Conservation (phyloP, 2,797 vertebrate species). For the Danio albolineatus region DNA sequence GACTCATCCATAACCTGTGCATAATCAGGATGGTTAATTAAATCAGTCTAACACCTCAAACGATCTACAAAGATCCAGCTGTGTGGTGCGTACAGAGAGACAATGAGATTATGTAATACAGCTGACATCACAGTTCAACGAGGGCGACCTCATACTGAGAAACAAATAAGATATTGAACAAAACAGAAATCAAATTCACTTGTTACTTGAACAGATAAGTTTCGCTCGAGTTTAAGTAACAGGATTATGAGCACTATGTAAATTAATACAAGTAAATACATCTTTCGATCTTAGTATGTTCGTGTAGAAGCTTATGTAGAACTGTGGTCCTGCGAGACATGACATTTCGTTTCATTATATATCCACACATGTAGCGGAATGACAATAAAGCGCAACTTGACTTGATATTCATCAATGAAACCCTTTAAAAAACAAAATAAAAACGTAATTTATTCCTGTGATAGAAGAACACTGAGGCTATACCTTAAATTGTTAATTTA, state of each 20-base stretch:
- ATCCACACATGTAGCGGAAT: too few relatives aligned
- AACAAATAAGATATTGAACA: not conserved
- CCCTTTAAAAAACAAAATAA: too few relatives aligned
- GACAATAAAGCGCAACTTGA: too few relatives aligned
- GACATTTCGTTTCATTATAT: too few relatives aligned
- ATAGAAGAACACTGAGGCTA: too few relatives aligned
- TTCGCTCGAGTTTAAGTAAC: not conserved
- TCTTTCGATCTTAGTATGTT: too few relatives aligned
- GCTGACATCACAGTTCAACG: slow-evolving; percentile 5
- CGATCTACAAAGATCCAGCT: slow-evolving; percentile 34
- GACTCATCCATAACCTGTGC: slow-evolving; percentile 50
- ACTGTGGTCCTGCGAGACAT: too few relatives aligned
- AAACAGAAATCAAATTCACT: not conserved
- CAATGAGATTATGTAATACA: slow-evolving; percentile 34
- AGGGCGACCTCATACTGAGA: not conserved
- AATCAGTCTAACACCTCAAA: slow-evolving; percentile 47
- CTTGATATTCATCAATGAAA: too few relatives aligned
- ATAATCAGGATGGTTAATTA: slow-evolving; percentile 52
- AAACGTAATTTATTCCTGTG: too few relatives aligned
- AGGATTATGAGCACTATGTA: not conserved
- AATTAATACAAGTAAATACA: not conserved
- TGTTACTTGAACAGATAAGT: not conserved
- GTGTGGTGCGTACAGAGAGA: not conserved
- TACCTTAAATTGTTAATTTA: too few relatives aligned
- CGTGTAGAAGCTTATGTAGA: too few relatives aligned